Evolutionary conservation across 2,797 vertebrate genomes (phyloP).

Genomic region (Acanthurus leucopareius): DNA sequence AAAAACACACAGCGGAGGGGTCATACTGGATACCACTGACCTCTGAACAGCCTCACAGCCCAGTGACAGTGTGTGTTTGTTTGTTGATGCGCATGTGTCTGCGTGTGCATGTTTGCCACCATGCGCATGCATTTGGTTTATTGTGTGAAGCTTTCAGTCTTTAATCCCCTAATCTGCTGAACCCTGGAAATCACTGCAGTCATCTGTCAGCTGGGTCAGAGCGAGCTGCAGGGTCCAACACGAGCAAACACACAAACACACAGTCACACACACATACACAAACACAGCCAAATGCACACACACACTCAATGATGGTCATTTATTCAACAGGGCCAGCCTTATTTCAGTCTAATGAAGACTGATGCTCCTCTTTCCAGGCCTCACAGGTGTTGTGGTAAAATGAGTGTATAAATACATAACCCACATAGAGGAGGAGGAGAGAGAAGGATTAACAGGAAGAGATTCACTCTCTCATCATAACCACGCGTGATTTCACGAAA

Average conservation of each 20-base stretch:
- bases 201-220: constrained; percentile 83
- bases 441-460: constrained; percentile 40
- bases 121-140: constrained; percentile 79
- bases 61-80: constrained; percentile 35
- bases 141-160: constrained; percentile 82
- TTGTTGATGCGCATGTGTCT: constrained; percentile 36
- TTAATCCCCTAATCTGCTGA: constrained; percentile 88
- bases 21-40: constrained; percentile 61
- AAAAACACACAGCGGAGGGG: constrained; percentile 22
- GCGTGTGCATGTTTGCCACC: constrained; percentile 18
- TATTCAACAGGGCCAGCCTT: constrained; percentile 84
- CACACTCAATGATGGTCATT: constrained; percentile 78
- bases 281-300: constrained; percentile 11
- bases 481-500: constrained; percentile 31
- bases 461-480: constrained; percentile 37
- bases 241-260: constrained; percentile 28
- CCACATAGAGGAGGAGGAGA: constrained; percentile 67
- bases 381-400: constrained; percentile 82
- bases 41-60: constrained; percentile 38
- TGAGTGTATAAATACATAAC: constrained; percentile 79
- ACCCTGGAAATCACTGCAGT: constrained; percentile 85
- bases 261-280: constrained; percentile 30
- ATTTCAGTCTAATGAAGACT: constrained; percentile 87
- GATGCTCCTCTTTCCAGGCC: constrained; percentile 77
- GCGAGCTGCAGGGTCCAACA: constrained; percentile 66